These are phyloP conservation scores for Marmota flaviventris DNA, from an alignment of 2,113 vertebrate genomes.

Conservation along the genomic window DNA sequence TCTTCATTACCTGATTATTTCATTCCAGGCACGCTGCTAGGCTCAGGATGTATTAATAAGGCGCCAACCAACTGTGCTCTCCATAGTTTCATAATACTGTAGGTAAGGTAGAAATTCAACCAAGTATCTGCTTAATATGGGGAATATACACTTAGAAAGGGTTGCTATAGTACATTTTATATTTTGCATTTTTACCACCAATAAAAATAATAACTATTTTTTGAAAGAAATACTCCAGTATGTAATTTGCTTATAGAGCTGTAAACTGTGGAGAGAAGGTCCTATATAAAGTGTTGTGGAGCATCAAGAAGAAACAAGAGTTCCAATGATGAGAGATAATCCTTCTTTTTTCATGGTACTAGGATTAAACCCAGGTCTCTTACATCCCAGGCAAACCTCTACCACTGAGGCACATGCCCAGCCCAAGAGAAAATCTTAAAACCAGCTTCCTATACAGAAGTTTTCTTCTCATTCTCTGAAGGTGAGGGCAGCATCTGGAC, in stretches of 20 bases:
- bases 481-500: accelerated
- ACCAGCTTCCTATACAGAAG: neutral
- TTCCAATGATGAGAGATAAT: neutral
- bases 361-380: neutral
- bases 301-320: neutral
- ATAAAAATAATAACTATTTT: neutral
- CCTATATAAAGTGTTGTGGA: neutral
- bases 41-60: neutral
- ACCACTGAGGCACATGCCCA: neutral
- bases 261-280: neutral
- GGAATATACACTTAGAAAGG: neutral
- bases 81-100: neutral
- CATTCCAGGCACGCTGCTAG: neutral
- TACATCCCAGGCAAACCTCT: neutral
- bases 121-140: neutral
- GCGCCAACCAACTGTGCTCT: neutral
- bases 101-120: neutral
- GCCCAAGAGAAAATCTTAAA: neutral
- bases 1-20: neutral
- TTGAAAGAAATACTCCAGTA: neutral
- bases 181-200: neutral
- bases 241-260: neutral
- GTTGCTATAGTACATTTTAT: neutral
- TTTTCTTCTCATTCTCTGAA: neutral
- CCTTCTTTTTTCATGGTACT: neutral